Base-by-base conservation (phyloP, 2,797 vertebrate genomes). In the Brachymystax lenok region DNA sequence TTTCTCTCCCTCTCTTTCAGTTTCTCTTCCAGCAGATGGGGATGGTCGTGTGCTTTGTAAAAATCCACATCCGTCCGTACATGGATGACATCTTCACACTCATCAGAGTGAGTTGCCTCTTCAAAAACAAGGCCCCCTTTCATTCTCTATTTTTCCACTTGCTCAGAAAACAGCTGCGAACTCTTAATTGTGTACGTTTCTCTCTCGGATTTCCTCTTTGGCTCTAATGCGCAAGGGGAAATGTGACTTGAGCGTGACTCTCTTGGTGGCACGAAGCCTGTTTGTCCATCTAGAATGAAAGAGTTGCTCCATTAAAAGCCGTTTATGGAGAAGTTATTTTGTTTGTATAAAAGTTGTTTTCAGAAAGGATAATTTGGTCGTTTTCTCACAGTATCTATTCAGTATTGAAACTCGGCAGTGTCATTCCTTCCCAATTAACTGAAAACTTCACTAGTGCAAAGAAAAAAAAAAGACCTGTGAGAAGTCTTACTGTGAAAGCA, bases 71-170 rank as follows among this genome's bases (percentile, higher is more conserved):
- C 88, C 95, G 98, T 21, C 98, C 98, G 2, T 99, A 99, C 77
- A 99, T 99, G 98, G 98, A 99, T 69, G 98, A 99, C 88, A 99
- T 99, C 79, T 98, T 99, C 89, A 97, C 97, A 74, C 95, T 99
- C 77, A 98, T 99, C 92, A 95, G 96, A 91, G 98, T 99, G 86
- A 97, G 98, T 96, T 73, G 30, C 30, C 77, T 51, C 61, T 24
- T 19, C 56, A 24, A 66, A 19, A 69, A 73, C 72, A 75, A 19
- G 69, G 2, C 7, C 40, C 50, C 21, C 40, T 2, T 74, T 70
- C 80, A 69, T 21, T 52, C 13, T 52, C 64, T 80, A 35, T 61
- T 76, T 40, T 81, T 85, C 78, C 78, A 76, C 74, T 79, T 75
- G 83, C 73, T 85, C 81, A 84, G 76, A 17, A 17, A 86, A 84